These are phyloP conservation scores for Drosophila insularis DNA, from an alignment of 1,140 invertebrate genomes.

Conservation along the genomic window DNA sequence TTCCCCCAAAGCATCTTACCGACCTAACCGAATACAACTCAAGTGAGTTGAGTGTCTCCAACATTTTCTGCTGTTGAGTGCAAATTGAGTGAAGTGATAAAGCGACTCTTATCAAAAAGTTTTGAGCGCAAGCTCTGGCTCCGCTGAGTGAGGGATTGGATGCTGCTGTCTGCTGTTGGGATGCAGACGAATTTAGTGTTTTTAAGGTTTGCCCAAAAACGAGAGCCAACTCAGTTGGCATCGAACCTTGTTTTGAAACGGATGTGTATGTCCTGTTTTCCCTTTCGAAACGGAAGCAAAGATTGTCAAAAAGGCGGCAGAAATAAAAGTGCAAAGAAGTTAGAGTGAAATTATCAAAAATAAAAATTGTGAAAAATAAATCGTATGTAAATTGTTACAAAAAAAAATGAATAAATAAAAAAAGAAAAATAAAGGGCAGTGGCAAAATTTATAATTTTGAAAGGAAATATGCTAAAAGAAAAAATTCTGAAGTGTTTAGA, in stretches of 20 bases:
- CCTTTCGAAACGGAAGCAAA: slow-evolving; percentile 11
- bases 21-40: background rate
- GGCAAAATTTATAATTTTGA: background rate
- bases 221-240: slow-evolving; percentile 53
- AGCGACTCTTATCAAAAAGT: slow-evolving; percentile 49
- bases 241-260: slow-evolving; percentile 67
- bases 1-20: background rate
- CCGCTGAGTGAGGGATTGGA: slow-evolving; percentile 16
- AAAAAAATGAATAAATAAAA: too few species aligned
- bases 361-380: slow-evolving; percentile 11
- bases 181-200: slow-evolving; percentile 19
- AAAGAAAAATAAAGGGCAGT: slow-evolving; percentile 1
- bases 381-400: background rate
- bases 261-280: slow-evolving; percentile 48
- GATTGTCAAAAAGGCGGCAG: slow-evolving; percentile 38
- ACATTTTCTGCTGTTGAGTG: background rate
- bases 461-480: background rate
- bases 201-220: slow-evolving; percentile 36
- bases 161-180: slow-evolving; percentile 19
- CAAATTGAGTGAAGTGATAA: slow-evolving; percentile 20
- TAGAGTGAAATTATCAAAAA: background rate
- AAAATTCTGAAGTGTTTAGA: background rate
- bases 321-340: slow-evolving; percentile 16
- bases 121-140: slow-evolving; percentile 53
- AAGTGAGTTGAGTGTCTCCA: background rate